Percentiles rank a stretch among this genome's conserved stretches.
phyloP scores from a whole-genome alignment of 2,797 vertebrate species.

The Rousettus madagascariensis region DNA sequence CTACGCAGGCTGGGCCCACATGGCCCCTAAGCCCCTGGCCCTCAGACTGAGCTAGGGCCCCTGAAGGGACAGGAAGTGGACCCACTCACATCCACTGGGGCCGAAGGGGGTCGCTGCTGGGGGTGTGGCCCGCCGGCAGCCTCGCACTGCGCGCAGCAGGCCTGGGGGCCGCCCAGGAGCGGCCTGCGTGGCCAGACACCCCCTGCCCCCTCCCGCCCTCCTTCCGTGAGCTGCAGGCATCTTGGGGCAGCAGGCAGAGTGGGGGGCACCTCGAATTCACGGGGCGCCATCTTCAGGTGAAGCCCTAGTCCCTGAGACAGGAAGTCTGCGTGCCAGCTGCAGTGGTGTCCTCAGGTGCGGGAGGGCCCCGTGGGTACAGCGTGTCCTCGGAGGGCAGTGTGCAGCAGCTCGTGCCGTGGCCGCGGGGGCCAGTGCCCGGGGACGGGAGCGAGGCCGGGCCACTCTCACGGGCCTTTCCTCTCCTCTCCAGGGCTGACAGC shows the following conservation, averaged over 20 bases:
- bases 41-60: background rate
- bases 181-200: accelerated
- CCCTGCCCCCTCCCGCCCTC: background rate
- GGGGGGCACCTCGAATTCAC: too few relatives aligned
- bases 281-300: too few relatives aligned
- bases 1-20: background rate
- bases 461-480: background rate
- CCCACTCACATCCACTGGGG: too few relatives aligned
- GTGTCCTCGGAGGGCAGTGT: background rate
- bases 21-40: background rate
- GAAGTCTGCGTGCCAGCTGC: too few relatives aligned
- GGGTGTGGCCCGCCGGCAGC: background rate
- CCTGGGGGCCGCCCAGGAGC: background rate
- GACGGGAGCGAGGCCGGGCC: too few relatives aligned
- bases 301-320: too few relatives aligned
- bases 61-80: background rate
- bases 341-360: too few relatives aligned
- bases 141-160: accelerated
- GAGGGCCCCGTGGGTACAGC: too few relatives aligned
- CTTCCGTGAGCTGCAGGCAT: background rate
- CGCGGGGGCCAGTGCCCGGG: too few relatives aligned
- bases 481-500: conserved; percentile 91
- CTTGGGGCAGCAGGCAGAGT: too few relatives aligned
- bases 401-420: too few relatives aligned
- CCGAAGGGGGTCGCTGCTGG: accelerated